phyloP scores from a whole-genome alignment of 2,888 invertebrate species.

The Drosophila fulvimacula region DNA sequence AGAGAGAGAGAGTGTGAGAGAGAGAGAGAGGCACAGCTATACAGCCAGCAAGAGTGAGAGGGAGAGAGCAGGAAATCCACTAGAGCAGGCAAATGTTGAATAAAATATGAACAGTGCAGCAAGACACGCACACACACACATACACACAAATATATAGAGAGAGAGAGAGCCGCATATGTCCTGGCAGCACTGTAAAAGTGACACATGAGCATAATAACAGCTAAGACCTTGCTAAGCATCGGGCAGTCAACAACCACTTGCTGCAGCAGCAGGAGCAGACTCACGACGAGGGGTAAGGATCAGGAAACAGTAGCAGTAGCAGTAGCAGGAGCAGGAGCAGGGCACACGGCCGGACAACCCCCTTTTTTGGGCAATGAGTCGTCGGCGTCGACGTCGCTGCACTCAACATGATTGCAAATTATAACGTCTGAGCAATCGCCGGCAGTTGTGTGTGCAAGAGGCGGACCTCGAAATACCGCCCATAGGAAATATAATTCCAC shows the following conservation, averaged over 20 bases:
- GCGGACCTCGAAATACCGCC: slow-evolving; percentile 73
- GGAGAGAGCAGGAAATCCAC: slow-evolving; percentile 37
- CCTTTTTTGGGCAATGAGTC: slow-evolving; percentile 34
- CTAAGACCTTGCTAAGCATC: slow-evolving; percentile 79
- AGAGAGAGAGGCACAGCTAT: slow-evolving; percentile 5
- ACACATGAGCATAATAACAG: slow-evolving; percentile 79
- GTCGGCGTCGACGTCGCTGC: slow-evolving; percentile 53
- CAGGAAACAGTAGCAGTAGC: not conserved
- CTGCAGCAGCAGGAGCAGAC: slow-evolving; percentile 38
- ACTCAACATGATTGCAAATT: slow-evolving; percentile 79
- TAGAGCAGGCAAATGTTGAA: slow-evolving; percentile 64
- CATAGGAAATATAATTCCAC: slow-evolving; percentile 80
- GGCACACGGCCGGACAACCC: slow-evolving; percentile 37
- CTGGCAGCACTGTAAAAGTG: slow-evolving; percentile 62
- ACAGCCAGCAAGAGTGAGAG: slow-evolving; percentile 9
- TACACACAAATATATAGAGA: not conserved
- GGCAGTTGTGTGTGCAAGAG: slow-evolving; percentile 53
- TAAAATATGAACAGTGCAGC: slow-evolving; percentile 73
- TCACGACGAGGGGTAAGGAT: not conserved
- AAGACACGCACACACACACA: slow-evolving; percentile 17
- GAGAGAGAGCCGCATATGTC: slow-evolving; percentile 40
- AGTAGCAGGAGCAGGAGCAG: not conserved
- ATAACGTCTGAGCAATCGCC: slow-evolving; percentile 78
- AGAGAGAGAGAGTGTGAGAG: slow-evolving; percentile 5
- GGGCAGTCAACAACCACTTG: slow-evolving; percentile 79